Conservation (phyloP, 2,113 vertebrate species). For the Eptatretus burgeri region DNA sequence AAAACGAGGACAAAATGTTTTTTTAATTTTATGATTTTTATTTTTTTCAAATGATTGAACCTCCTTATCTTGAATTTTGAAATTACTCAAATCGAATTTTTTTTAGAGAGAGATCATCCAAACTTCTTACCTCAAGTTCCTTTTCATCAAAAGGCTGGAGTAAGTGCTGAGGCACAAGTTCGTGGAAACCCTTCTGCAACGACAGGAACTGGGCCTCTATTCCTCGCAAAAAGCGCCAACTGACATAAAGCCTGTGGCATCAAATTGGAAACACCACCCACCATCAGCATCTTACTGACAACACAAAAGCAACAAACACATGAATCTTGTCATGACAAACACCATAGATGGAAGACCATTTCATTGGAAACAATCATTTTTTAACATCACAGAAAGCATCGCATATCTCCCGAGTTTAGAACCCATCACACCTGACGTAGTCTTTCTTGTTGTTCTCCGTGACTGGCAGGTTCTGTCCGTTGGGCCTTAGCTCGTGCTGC, state of each 20-base stretch:
- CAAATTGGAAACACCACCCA: too few relatives aligned
- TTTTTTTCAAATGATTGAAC: neutral
- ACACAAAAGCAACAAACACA: too few relatives aligned
- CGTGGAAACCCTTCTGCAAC: constrained; percentile 92
- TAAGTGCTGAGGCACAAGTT: constrained; percentile 93
- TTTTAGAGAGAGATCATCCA: neutral
- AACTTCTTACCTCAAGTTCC: constrained; percentile 54
- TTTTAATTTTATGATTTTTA: neutral
- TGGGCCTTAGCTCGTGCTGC: constrained; percentile 91
- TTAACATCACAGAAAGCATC: too few relatives aligned
- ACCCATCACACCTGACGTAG: constrained; percentile 39
- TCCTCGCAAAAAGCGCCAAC: constrained; percentile 93
- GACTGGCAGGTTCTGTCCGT: constrained; percentile 72
- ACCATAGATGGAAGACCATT: too few relatives aligned
- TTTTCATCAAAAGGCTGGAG: constrained; percentile 95
- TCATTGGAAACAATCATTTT: too few relatives aligned
- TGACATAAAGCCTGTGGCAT: constrained; percentile 48
- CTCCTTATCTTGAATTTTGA: too few relatives aligned
- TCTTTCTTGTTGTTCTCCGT: constrained; percentile 93
- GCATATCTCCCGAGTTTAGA: too few relatives aligned
- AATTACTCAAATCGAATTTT: too few relatives aligned
- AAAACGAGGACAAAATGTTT: too few relatives aligned
- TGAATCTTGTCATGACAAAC: too few relatives aligned
- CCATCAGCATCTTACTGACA: too few relatives aligned
- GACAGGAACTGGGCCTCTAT: constrained; percentile 95